Base-by-base conservation (phyloP, 2,888 invertebrate genomes). In the Escarpia spicata region DNA sequence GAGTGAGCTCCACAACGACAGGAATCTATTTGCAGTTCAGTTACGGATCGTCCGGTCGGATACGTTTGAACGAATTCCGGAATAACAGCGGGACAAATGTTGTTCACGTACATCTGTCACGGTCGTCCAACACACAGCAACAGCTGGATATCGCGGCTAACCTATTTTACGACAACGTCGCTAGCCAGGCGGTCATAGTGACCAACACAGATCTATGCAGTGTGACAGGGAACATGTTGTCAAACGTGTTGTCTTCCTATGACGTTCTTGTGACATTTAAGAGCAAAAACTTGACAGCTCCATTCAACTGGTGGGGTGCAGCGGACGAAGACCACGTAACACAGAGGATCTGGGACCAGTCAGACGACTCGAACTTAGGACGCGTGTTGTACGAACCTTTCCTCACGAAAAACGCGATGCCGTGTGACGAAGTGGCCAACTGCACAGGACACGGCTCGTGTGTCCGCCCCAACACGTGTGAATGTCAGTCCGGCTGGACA, bases 401-500 rank as follows among this genome's bases (percentile, higher is more conserved):
- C 45, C 90, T 93, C n/a, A 92, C 60, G 37, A 60, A 90, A 31
- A 43, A 91, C n/a, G 75, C 89, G 43, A 91, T 93, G 44, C 44
- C 90, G n/a, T 93, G 93, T 43, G 52, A 52, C n/a, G 75, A 89
- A 26, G 92, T 92, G 15, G 89, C 92, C 31, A 92, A 92, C 37
- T 93, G 93, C 75, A 92, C 93, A 19, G 92, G 92, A 0, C 92
- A 93, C 60, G 93, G 93, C 44, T n/a, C 43, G 10, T 93, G 93
- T 45, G 75, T 93, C 2, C n/a, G 52, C 31, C 92, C 92, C 12
- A 91, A 93, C 26, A 75, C 43, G 2, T 93, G 93, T 44, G 91
- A 93, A n/a, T 93, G 93, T 43, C 3, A 8, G 2, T n/a, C 37
- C n/a, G 93, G 92, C 60, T 93, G 93, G 93, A 44, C 60, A 58